These are phyloP conservation scores for Aphidius ervi DNA, from an alignment of 1,140 invertebrate species.

Conservation along the genomic window DNA sequence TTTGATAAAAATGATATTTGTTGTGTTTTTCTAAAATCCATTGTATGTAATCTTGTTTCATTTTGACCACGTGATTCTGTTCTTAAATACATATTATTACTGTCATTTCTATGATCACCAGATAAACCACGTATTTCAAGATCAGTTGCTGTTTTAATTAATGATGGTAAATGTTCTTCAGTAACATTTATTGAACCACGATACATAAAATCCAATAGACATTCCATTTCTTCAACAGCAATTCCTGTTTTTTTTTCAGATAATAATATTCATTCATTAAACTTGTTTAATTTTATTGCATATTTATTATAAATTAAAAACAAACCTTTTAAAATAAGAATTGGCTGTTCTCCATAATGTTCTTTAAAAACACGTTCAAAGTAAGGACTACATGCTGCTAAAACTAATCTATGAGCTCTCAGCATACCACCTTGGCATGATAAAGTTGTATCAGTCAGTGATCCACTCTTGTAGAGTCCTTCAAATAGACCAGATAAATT, in stretches of 20 bases:
- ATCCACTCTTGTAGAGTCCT: conserved; percentile 64
- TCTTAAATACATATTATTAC: conserved; percentile 33
- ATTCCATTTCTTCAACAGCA: conserved; percentile 64
- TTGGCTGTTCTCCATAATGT: conserved; percentile 70
- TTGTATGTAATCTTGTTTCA: conserved; percentile 36
- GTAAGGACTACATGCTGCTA: conserved; percentile 72
- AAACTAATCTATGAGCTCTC: conserved; percentile 66
- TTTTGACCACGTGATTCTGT: conserved; percentile 34
- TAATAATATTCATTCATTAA: too few relatives aligned
- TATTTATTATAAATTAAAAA: background rate
- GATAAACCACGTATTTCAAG: conserved; percentile 60
- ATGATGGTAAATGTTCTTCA: conserved; percentile 61
- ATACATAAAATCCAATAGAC: conserved; percentile 71
- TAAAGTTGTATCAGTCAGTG: conserved; percentile 64
- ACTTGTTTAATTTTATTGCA: too few relatives aligned
- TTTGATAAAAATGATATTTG: conserved; percentile 31
- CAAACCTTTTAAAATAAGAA: conserved; percentile 65
- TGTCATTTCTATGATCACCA: conserved; percentile 37
- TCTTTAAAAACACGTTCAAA: conserved; percentile 65
- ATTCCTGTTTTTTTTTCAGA: conserved; percentile 40
- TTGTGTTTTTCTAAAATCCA: conserved; percentile 39
- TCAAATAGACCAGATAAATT: conserved; percentile 69
- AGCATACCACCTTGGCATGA: conserved; percentile 63
- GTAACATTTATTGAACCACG: conserved; percentile 67
- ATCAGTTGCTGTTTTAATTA: conserved; percentile 66